Base-by-base conservation (phyloP, 2,113 vertebrate species). In the Prietella phreatophila region DNA sequence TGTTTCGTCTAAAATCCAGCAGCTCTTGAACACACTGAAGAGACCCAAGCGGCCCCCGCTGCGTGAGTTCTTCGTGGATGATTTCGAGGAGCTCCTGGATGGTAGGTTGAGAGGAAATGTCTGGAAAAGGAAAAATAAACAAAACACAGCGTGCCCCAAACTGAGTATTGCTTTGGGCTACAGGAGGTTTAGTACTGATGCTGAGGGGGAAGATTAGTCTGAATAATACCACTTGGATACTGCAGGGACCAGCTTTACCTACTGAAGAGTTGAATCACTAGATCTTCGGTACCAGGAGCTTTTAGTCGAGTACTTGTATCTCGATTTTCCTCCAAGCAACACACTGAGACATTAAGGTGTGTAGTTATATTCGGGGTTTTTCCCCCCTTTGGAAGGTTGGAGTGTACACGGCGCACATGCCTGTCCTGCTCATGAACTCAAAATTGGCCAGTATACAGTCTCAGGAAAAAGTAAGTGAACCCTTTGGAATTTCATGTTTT, bases 1-100 rank as follows among this genome's bases (percentile, higher is more conserved):
- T 86, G 98, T 99, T 88, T 99, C 98, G 85, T 99, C 97, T 88
- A 99, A 98, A 94, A 99, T 99, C 94, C 98, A 99, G 93, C 98
- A 99, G 94, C 96, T 99, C 87, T 96, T 99, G 19, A 98, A 99
- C 91, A 99, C 98, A 20, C 94, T 99, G 93, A 99, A 98, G 95
- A 96, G 97, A 91, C 97, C 98, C 4, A 99, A 99, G 92, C 97
- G 98, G 17, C 98, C 97, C 1, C 97, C 98, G 0, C 91, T 99
- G 91, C 95, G 96, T 89, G 98, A 99, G 86, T 99, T 99, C 95
- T 99, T 99, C 82, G 94, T 99, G 87, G 98, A 99, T 61, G 98
- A 99, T 93, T 97, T 97, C 88, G 97, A 99, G 94, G 98, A 98
- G 79, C 94, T 98, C 39, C 91, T 99, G 83, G 98, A 98, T 94